Conservation (phyloP, 37 sponge, comb jelly and placozoan genomes). For the Petrosia ficiformis region DNA sequence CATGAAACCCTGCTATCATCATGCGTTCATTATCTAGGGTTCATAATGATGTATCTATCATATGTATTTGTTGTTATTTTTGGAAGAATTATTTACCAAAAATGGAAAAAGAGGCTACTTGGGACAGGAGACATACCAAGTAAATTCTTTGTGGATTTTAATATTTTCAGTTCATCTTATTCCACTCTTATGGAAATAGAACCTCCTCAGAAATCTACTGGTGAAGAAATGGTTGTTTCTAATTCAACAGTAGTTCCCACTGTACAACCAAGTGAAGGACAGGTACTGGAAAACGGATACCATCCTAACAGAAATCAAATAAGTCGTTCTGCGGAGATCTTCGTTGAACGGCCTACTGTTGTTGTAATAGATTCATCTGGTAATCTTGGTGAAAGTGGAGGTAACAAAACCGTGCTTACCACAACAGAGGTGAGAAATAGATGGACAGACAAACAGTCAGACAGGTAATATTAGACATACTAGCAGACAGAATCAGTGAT, state of each 20-base stretch:
- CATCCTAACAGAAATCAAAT: no score
- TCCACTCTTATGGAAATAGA: neutral
- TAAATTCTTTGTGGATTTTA: slow-evolving; percentile 15
- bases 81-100: slow-evolving; percentile 82
- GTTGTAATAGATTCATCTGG: neutral
- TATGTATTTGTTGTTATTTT: slow-evolving; percentile 91
- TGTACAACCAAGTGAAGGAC: no score
- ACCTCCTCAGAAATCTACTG: slow-evolving; percentile 3
- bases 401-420: neutral
- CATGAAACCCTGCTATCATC: no score
- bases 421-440: no score
- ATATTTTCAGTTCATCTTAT: neutral
- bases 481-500: no score
- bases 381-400: neutral
- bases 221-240: slow-evolving; percentile 8
- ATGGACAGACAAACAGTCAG: no score
- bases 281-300: no score
- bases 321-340: neutral
- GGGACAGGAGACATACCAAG: slow-evolving; percentile 69
- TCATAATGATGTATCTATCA: slow-evolving; percentile 73
- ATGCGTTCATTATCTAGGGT: slow-evolving; percentile 42
- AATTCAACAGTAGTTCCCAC: no score
- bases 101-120: slow-evolving; percentile 52
- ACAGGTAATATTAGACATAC: no score
- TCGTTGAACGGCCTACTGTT: neutral